Evolutionary conservation across 1,140 invertebrate species (phyloP).

Genomic region (Magallana ariakensis): DNA sequence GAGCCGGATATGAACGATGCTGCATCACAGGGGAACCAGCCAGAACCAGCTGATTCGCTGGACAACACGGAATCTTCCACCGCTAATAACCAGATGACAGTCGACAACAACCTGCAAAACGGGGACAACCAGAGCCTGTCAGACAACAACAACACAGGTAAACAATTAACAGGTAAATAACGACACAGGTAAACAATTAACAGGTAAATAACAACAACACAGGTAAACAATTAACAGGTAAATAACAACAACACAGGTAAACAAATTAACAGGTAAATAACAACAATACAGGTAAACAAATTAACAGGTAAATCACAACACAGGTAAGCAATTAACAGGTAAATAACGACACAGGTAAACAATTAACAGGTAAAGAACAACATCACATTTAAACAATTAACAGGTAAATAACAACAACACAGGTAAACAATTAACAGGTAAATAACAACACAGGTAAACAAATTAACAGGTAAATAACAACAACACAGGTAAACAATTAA

Average conservation of each 20-base stretch:
- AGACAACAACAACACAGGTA: slow-evolving; percentile 56
- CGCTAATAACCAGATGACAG: slow-evolving; percentile 37
- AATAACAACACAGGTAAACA: too few relatives aligned
- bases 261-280: background rate
- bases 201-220: background rate
- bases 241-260: too few relatives aligned
- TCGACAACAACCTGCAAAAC: slow-evolving; percentile 47
- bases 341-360: background rate
- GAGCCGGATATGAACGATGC: slow-evolving; percentile 48
- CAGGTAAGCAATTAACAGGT: background rate
- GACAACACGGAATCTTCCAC: slow-evolving; percentile 32
- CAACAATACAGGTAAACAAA: background rate
- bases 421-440: background rate
- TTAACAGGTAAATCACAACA: background rate
- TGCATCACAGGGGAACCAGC: slow-evolving; percentile 49
- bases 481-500: background rate
- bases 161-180: background rate
- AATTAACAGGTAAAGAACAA: background rate
- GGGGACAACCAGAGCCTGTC: slow-evolving; percentile 37
- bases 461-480: too few relatives aligned
- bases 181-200: background rate
- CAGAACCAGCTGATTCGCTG: slow-evolving; percentile 52
- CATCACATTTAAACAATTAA: background rate
- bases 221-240: background rate
- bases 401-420: background rate